Conservation (phyloP, 1,140 invertebrate species). For the Drosophila malerkotliana region DNA sequence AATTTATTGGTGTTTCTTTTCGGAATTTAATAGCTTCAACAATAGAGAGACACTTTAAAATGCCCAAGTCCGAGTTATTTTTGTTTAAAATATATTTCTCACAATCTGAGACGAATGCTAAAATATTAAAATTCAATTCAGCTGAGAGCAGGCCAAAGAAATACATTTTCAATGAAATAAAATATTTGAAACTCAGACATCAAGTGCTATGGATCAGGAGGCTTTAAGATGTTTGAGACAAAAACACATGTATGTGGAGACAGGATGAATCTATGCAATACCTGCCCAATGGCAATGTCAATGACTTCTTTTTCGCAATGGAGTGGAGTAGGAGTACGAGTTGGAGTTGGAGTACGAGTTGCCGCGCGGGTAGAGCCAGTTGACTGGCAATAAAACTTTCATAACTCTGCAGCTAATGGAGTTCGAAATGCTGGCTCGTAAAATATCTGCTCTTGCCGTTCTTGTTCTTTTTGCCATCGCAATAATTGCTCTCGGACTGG, state of each 20-base stretch:
- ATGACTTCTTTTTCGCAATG: slow-evolving; percentile 58
- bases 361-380: slow-evolving; percentile 37
- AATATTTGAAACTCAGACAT: slow-evolving; percentile 35
- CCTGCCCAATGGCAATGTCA: slow-evolving; percentile 58
- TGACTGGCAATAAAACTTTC: slow-evolving; percentile 81
- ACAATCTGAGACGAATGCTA: slow-evolving; percentile 4
- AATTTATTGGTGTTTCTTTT: not conserved
- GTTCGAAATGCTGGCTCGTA: slow-evolving; percentile 79
- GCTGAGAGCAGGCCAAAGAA: not conserved
- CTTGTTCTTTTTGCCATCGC: slow-evolving; percentile 21
- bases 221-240: slow-evolving; percentile 52
- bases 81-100: slow-evolving; percentile 6
- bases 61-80: not conserved
- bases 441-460: slow-evolving; percentile 66
- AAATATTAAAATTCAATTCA: slow-evolving; percentile 38
- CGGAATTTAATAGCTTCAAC: not conserved
- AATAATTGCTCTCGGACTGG: slow-evolving; percentile 72
- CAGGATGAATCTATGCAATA: not conserved
- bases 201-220: slow-evolving; percentile 28
- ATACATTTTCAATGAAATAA: slow-evolving; percentile 39
- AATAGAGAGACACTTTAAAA: slow-evolving; percentile 1
- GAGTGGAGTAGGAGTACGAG: slow-evolving; percentile 8
- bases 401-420: slow-evolving; percentile 81
- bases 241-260: slow-evolving; percentile 14
- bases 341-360: not conserved